Evolutionary conservation across 2,888 invertebrate species (phyloP).

Genomic region (Salticus scenicus): DNA sequence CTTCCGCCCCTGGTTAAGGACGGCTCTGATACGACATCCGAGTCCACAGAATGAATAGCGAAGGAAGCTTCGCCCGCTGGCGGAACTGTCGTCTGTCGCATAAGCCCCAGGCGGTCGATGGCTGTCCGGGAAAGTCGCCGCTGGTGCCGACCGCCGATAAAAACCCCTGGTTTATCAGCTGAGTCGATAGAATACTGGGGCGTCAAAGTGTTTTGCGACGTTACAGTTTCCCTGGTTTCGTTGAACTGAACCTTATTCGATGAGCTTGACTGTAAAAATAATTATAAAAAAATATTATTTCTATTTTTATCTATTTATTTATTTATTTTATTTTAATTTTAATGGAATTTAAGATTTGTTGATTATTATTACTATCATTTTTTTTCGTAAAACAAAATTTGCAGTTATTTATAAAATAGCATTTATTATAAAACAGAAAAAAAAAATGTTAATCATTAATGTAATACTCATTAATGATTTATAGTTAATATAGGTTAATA

Average conservation of each 20-base stretch:
- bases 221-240: constrained; percentile 43
- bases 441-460: too few relatives aligned
- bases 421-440: too few relatives aligned
- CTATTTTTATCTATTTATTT: too few relatives aligned
- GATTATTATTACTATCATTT: too few relatives aligned
- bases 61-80: constrained; percentile 42
- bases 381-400: too few relatives aligned
- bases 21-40: constrained; percentile 26
- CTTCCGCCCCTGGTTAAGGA: constrained; percentile 31
- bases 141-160: constrained; percentile 54
- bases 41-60: constrained; percentile 27
- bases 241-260: constrained; percentile 63
- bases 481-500: too few relatives aligned
- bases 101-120: constrained; percentile 51
- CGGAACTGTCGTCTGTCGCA: constrained; percentile 65
- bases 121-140: constrained; percentile 55
- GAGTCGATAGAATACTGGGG: constrained; percentile 45
- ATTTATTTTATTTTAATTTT: too few relatives aligned
- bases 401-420: too few relatives aligned
- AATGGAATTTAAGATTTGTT: too few relatives aligned
- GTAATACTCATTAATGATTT: too few relatives aligned
- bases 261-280: constrained; percentile 27
- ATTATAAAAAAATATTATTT: too few relatives aligned
- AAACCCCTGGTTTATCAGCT: constrained; percentile 16
- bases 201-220: constrained; percentile 44